Base-by-base conservation (phyloP, 2,888 invertebrate species). In the Acleris laterana region DNA sequence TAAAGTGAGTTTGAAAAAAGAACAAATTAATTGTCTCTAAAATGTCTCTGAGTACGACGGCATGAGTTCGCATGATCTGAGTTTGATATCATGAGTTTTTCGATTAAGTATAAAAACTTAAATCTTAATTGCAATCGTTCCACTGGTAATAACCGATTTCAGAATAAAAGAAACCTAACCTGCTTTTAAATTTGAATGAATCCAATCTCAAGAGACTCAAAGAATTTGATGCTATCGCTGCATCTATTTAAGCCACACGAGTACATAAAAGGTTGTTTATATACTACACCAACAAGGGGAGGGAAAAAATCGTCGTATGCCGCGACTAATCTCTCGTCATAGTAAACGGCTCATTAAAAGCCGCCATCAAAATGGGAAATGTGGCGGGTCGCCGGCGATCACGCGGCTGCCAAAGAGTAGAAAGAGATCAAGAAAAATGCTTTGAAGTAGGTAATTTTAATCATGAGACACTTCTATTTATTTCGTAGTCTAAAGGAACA, bases 341-440 rank as follows among this genome's bases (percentile, higher is more conserved):
- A 78, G 81, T 78, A 78, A 80, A 88, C 86, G 86, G 80, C 74
- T 87, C 90, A 85, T 90, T 90, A 89, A 90, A 88, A 82, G 78
- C 79, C 76, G 74, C 80, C 85, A 81, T 86, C 81, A 83, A 85
- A 82, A 83, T 79, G 81, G 81, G 74, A 81, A 83, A 77, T 75
- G 77, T 78, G 73, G 76, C 74, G 69, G 70, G 74, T 74, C 70
- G 74, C 71, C 71, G 70, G 68, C 69, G 69, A 50, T 70, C 71
- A 58, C 61, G 69, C 63, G 57, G 59, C 38, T 28, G 60, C 32
- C 66, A 70, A 70, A 72, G 66, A 71, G 13, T 69, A 66, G 42
- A 22, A 22, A 16, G 20, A 55, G 6, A 51, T 16, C n/a, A n/a
- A n/a, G 9, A 11, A 51, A 28, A 16, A 13, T 3, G 9, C 32